phyloP scores from a whole-genome alignment of 2,888 invertebrate genomes.

The Agrotis segetum region DNA sequence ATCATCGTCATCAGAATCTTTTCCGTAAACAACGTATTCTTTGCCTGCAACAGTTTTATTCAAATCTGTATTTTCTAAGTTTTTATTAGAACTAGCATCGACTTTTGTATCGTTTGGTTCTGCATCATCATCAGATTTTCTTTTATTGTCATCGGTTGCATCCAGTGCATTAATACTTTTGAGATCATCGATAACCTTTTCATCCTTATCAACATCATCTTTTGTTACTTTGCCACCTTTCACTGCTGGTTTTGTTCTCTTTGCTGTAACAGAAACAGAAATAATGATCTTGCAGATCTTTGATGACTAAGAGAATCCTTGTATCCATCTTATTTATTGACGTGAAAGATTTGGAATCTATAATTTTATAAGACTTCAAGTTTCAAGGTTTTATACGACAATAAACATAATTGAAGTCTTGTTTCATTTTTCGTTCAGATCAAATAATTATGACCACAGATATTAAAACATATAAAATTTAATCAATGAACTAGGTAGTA shows the following conservation, averaged over 20 bases:
- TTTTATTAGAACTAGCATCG: not conserved
- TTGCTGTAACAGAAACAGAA: conserved; percentile 25
- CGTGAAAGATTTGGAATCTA: too few species aligned
- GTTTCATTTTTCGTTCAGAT: too few species aligned
- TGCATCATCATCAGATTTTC: not conserved
- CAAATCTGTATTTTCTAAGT: not conserved
- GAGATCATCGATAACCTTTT: not conserved
- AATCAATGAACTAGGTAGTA: too few species aligned
- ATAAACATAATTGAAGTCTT: too few species aligned
- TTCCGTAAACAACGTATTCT: conserved; percentile 1
- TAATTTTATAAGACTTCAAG: too few species aligned
- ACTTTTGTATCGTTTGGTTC: not conserved
- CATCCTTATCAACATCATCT: not conserved
- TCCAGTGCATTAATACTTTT: not conserved
- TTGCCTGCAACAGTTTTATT: not conserved
- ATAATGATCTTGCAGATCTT: not conserved
- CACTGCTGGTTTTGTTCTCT: not conserved
- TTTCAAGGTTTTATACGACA: too few species aligned
- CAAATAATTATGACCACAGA: too few species aligned
- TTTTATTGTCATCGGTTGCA: not conserved
- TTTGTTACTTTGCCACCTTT: not conserved
- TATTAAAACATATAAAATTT: too few species aligned
- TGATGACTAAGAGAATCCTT: not conserved
- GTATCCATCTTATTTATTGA: not conserved
- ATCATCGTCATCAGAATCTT: not conserved